Base-by-base conservation (phyloP, 2,797 vertebrate species). In the Harpagifer antarcticus region DNA sequence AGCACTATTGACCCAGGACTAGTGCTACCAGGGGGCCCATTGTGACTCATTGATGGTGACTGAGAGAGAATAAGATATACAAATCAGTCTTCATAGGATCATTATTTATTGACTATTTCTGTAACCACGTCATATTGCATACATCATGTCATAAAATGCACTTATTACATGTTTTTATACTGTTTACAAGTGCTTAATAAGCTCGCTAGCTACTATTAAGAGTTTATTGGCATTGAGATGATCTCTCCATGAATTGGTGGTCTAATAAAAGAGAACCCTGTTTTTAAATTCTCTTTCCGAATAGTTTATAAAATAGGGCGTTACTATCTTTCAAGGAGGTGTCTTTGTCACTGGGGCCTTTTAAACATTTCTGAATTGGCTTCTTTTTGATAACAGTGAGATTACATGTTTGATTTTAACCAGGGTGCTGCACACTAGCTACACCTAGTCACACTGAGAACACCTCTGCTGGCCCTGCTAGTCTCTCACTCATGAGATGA, bases 401-500 rank as follows among this genome's bases (percentile, higher is more conserved):
- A 50, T 33, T 31, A 40, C 50, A 64, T 20, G 55, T 44, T 31
- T 57, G 73, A 68, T 82, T 80, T 62, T 58, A 50, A 75, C 61
- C 44, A 75, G 68, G 56, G 37, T 52, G 71, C 47, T 71, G 68
- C 58, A 67, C 52, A 19, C 71, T 49, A 70, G 58, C 79, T 72
- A 43, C 54, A 72, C 43, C 58, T 5, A 20, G 59, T 54, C 47
- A 43, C 50, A 62, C 42, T 16, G 66, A 79, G 48, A 57, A 33
- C 63, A 60, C 40, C 49, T 85, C 61, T 33, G 8, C 56, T 43
- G 23, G 37, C 37, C 58, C 47, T 45, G 72, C 56, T 47, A 70
- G 54, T 74, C 50, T 55, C 67, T 72, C 74, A 65, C 58, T 70
- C 68, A 54, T 16, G 67, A 68, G 69, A 68, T 81, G 84, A 87